Conservation (phyloP, 2,797 vertebrate genomes). For the Sebastes nivosus region DNA sequence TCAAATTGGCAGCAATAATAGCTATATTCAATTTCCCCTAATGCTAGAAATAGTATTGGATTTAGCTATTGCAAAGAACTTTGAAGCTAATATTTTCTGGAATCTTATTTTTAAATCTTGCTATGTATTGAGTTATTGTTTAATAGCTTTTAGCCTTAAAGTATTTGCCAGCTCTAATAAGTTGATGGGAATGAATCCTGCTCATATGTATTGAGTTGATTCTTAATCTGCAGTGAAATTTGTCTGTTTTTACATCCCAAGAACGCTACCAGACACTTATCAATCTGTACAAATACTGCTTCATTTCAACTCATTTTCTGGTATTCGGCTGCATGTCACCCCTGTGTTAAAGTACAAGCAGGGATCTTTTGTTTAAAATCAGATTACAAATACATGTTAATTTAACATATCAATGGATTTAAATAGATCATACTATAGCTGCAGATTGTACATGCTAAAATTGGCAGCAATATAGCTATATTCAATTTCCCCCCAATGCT, state of each 20-base stretch:
- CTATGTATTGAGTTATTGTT: background rate
- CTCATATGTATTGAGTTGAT: background rate
- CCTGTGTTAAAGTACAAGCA: background rate
- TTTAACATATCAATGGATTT: too few species aligned
- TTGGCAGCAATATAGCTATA: background rate
- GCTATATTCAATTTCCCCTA: too few species aligned
- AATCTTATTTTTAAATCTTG: background rate
- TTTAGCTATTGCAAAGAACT: background rate
- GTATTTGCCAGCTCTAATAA: background rate
- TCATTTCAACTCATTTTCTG: conserved; percentile 15
- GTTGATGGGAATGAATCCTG: background rate
- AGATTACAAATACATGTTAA: too few species aligned
- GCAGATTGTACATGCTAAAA: too few species aligned
- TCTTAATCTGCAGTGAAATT: background rate
- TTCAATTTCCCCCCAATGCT: background rate
- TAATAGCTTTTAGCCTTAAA: background rate
- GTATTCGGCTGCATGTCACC: background rate
- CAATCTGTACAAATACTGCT: background rate
- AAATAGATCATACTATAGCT: too few species aligned
- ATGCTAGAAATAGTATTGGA: too few species aligned
- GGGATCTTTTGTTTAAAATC: too few species aligned
- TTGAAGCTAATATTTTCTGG: background rate
- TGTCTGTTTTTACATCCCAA: background rate
- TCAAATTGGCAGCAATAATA: too few species aligned
- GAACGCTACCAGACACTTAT: background rate